Conservation (phyloP, 2,113 vertebrate genomes). For the Labeo catla region DNA sequence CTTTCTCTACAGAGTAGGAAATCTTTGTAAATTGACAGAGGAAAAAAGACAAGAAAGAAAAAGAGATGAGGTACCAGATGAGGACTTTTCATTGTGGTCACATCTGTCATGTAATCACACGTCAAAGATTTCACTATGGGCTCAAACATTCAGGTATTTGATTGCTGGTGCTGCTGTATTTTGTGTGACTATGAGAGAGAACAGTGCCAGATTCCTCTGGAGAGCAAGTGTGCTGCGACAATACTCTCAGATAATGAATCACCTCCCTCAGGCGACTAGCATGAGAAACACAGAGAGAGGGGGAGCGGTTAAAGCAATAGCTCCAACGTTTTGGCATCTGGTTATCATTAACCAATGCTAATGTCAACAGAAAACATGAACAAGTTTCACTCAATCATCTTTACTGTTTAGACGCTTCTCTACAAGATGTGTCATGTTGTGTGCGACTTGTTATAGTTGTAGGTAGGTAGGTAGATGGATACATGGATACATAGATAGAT, state of each 20-base stretch:
- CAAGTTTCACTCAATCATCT: slow-evolving; percentile 13
- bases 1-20: background rate
- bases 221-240: slow-evolving; percentile 33
- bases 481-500: background rate
- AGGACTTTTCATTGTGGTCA: background rate
- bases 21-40: background rate
- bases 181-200: slow-evolving; percentile 30
- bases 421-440: background rate
- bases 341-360: slow-evolving; percentile 37
- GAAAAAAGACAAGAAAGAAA: too few species aligned
- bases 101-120: slow-evolving; percentile 8
- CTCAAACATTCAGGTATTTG: slow-evolving; percentile 2
- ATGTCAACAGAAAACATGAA: slow-evolving; percentile 25
- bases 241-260: slow-evolving; percentile 43
- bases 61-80: background rate
- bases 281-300: slow-evolving; percentile 17
- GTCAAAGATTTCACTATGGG: background rate
- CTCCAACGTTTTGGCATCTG: slow-evolving; percentile 4
- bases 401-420: background rate
- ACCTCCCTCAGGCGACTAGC: slow-evolving; percentile 28
- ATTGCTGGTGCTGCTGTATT: slow-evolving; percentile 33
- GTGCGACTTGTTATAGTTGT: background rate
- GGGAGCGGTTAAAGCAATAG: background rate
- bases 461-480: background rate
- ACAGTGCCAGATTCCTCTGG: slow-evolving; percentile 14